Percentiles rank a stretch among this genome's conserved stretches.
These are phyloP conservation scores for Diaperis boleti DNA, from an alignment of 2,888 invertebrate species.

Conservation along the genomic window DNA sequence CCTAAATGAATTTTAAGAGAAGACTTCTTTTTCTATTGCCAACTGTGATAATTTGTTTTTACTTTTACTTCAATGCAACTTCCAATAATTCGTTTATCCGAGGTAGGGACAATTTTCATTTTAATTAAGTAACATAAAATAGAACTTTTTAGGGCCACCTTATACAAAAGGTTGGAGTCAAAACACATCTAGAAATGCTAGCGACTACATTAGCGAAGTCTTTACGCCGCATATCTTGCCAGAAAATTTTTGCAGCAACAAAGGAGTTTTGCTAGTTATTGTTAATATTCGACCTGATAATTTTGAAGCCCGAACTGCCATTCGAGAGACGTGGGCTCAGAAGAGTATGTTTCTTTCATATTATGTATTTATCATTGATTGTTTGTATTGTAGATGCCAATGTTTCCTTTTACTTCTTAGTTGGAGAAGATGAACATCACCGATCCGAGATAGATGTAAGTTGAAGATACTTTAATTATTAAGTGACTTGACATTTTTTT, in stretches of 20 bases:
- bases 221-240: constrained; percentile 20
- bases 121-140: background rate
- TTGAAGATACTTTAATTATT: background rate
- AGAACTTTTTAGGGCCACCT: background rate
- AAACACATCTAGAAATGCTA: constrained; percentile 17
- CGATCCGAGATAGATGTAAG: constrained; percentile 5
- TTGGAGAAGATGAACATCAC: constrained; percentile 16
- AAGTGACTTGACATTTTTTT: too few species aligned
- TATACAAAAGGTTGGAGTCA: constrained; percentile 13
- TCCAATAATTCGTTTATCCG: background rate
- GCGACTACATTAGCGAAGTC: constrained; percentile 13
- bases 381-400: constrained; percentile 46
- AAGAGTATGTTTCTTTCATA: constrained; percentile 36
- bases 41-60: background rate
- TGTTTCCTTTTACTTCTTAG: constrained; percentile 50
- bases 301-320: constrained; percentile 74
- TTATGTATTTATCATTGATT: background rate
- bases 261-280: constrained; percentile 74
- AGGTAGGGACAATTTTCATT: background rate
- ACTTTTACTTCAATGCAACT: background rate
- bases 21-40: background rate
- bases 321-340: constrained; percentile 79
- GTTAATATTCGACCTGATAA: constrained; percentile 81
- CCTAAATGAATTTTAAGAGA: constrained; percentile 21
- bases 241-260: constrained; percentile 3